Evolutionary conservation across 2,113 vertebrate species (phyloP), one percentile per base, ranked within the genome.

Genomic region (Epinephelus moara): DNA sequence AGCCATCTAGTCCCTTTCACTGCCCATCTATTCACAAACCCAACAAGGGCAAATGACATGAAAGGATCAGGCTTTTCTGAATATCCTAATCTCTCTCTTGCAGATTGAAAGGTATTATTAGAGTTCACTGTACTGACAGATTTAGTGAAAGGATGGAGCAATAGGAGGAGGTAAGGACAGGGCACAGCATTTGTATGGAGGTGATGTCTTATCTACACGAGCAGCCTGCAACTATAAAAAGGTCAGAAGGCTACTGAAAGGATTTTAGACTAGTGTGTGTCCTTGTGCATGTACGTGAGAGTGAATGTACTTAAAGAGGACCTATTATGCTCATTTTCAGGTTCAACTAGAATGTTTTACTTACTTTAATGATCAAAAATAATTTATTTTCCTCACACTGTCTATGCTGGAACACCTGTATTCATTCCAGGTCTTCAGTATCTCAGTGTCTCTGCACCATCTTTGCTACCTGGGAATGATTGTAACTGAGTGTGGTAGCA

Each of bases 11-110:
- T 13, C 27, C 53, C 47, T 62, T 80, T 90, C 55, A 89, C 30
- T 85, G 56, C 23, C 6, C 18, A 81, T 78, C 42, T 53, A 19
- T 14, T 80, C 62, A 88, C 49, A 76, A 68, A 52, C 45, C 45
- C 45, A 62, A 84, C 56, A 72, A 64, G 40, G 50, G 25, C 42
- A 52, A 60, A 53, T 47, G 45, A 40, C 23, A 73, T 74, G 19
- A 85, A 88, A 70, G 53, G 53, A 69, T 53, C 55, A 55, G 30
- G 18, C 67, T 69, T 87, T 74, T 78, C 62, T 82, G 8, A 78
- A 49, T 60, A 57, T 52, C 78, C 78, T 92, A 92, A 92, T 93
- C 92, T 85, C 81, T 7, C 14, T 64, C 13, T 15, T 60, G 70
- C 89, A 94, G 91, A 45, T 45, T 15, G 66, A 60, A 52, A 21